Conservation (phyloP, 2,888 invertebrate genomes). For the Drosophila formosana region DNA sequence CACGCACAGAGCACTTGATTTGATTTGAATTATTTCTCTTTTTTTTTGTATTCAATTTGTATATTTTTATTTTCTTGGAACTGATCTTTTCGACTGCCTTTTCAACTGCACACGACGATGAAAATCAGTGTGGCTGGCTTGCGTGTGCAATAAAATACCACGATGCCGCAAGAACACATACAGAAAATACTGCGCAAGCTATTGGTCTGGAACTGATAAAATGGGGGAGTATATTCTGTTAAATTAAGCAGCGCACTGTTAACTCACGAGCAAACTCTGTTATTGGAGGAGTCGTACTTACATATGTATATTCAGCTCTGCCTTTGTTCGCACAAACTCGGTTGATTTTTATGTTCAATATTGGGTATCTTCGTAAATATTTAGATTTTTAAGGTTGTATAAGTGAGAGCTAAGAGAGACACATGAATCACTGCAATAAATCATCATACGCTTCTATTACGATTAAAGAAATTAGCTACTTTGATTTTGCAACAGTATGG, state of each 20-base stretch:
- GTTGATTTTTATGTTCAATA: no score
- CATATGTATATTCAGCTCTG: no score
- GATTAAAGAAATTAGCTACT: no score
- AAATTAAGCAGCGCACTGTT: slow-evolving; percentile 1
- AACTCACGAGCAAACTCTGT: slow-evolving; percentile 13
- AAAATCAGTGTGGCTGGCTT: slow-evolving; percentile 52
- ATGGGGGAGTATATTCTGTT: neutral
- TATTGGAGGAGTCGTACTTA: neutral
- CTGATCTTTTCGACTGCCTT: slow-evolving; percentile 69
- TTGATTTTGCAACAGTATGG: slow-evolving; percentile 17
- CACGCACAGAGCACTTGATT: slow-evolving; percentile 63
- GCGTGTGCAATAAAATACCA: slow-evolving; percentile 33
- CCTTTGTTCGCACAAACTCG: no score
- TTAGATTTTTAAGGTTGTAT: no score
- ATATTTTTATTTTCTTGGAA: slow-evolving; percentile 58
- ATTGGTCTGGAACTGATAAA: slow-evolving; percentile 2
- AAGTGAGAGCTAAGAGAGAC: no score
- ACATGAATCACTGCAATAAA: no score
- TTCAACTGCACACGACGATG: slow-evolving; percentile 63
- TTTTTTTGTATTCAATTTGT: slow-evolving; percentile 36
- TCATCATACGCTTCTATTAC: no score
- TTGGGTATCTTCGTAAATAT: no score
- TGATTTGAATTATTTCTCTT: slow-evolving; percentile 37
- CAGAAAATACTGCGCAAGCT: slow-evolving; percentile 41
- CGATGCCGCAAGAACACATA: slow-evolving; percentile 35